phyloP scores from a whole-genome alignment of 2,113 vertebrate species.

The Notechis scutatus region DNA sequence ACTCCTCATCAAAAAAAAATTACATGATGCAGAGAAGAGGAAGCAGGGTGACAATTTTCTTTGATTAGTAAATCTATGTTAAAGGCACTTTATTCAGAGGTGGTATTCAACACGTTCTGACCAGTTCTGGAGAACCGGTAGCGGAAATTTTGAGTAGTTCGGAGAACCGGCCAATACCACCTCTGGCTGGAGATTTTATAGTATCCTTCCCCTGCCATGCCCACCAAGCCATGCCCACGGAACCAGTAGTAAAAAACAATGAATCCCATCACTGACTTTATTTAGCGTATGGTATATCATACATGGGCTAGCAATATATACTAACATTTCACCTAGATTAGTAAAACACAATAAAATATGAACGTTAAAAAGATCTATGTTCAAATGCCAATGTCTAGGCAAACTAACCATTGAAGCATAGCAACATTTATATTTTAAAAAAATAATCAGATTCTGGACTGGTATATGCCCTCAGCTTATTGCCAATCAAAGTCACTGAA shows the following conservation, averaged over 20 bases:
- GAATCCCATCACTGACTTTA: too few relatives aligned
- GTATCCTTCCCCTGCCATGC: too few relatives aligned
- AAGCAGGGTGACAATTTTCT: neutral
- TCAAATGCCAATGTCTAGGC: neutral
- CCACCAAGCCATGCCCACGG: too few relatives aligned
- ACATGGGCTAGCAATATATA: neutral
- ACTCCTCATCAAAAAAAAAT: neutral
- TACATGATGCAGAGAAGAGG: neutral
- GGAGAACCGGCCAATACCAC: too few relatives aligned
- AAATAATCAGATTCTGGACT: neutral
- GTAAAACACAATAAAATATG: neutral
- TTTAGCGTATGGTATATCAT: neutral
- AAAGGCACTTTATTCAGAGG: neutral
- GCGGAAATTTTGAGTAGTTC: too few relatives aligned
- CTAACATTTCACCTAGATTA: neutral
- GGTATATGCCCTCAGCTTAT: neutral
- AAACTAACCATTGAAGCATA: neutral
- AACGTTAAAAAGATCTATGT: neutral
- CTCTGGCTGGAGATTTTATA: too few relatives aligned
- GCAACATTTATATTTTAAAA: too few relatives aligned
- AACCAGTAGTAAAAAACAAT: too few relatives aligned
- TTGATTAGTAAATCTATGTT: neutral
- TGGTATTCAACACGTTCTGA: too few relatives aligned
- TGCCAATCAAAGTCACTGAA: neutral
- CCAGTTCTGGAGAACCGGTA: too few relatives aligned